phyloP scores from a whole-genome alignment of 2,113 vertebrate genomes.

The Lepus timidus region DNA sequence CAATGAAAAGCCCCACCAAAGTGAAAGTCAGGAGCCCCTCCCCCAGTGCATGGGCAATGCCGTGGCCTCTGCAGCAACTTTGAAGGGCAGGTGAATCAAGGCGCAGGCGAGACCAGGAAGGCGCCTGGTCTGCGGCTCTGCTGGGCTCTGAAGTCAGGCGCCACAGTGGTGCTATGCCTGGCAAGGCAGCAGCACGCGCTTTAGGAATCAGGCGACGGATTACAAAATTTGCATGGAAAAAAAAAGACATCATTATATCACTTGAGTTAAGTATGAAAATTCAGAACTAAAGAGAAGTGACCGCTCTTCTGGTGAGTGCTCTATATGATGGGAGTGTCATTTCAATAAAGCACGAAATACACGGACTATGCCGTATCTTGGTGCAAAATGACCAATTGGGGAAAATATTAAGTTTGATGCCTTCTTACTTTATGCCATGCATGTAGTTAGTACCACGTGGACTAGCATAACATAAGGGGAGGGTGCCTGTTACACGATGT shows the following conservation, averaged over 20 bases:
- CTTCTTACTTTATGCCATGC: not conserved
- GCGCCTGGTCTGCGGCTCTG: accelerated
- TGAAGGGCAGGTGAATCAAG: not conserved
- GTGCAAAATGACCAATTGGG: not conserved
- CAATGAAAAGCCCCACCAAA: not conserved
- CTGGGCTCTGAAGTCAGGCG: not conserved
- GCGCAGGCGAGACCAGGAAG: accelerated
- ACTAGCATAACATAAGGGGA: not conserved
- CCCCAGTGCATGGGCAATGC: no score
- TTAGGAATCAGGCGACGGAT: not conserved
- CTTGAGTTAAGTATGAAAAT: not conserved
- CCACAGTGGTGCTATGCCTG: accelerated
- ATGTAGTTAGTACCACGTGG: not conserved
- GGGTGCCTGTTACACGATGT: not conserved
- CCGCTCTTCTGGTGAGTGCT: not conserved
- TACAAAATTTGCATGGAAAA: not conserved
- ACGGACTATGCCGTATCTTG: not conserved
- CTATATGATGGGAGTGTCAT: not conserved
- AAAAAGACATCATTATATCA: not conserved
- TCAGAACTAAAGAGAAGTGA: not conserved
- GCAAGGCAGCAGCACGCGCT: accelerated
- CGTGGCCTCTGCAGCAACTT: not conserved
- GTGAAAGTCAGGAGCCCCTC: not conserved
- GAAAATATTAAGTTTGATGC: not conserved
- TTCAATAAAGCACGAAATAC: not conserved